Conservation (phyloP, 2,113 vertebrate species). For the Coturnix japonica region DNA sequence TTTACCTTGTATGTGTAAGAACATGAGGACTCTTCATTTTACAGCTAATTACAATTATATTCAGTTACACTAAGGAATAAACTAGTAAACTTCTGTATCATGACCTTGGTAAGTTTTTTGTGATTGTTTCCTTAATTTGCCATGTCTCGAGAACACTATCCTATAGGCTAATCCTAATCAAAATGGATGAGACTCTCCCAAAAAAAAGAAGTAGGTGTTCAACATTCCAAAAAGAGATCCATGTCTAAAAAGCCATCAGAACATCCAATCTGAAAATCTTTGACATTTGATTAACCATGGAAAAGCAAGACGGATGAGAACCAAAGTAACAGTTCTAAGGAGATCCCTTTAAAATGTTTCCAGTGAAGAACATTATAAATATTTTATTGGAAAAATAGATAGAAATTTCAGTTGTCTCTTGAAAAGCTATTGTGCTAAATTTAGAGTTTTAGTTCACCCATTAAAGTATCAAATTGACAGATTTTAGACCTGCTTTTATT, state of each 20-base stretch:
- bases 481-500: constrained; percentile 35
- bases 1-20: background rate
- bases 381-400: constrained; percentile 26
- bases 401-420: constrained; percentile 11
- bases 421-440: constrained; percentile 21
- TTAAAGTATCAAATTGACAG: constrained; percentile 42
- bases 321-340: background rate
- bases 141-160: background rate
- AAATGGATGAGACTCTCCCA: background rate
- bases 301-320: background rate
- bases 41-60: background rate
- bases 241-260: background rate
- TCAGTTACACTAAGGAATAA: background rate
- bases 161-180: background rate
- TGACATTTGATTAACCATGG: background rate
- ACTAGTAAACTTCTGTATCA: accelerated
- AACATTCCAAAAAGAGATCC: background rate
- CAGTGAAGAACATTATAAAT: constrained; percentile 3
- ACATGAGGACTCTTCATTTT: background rate
- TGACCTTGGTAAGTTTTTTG: background rate
- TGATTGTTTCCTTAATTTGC: background rate
- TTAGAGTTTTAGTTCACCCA: constrained; percentile 18
- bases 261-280: background rate
- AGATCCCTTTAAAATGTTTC: background rate
- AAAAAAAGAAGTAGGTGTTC: background rate